Percentiles rank a stretch among this genome's conserved stretches.
Conservation (phyloP, 2,113 vertebrate species). For the Mustela lutreola region DNA sequence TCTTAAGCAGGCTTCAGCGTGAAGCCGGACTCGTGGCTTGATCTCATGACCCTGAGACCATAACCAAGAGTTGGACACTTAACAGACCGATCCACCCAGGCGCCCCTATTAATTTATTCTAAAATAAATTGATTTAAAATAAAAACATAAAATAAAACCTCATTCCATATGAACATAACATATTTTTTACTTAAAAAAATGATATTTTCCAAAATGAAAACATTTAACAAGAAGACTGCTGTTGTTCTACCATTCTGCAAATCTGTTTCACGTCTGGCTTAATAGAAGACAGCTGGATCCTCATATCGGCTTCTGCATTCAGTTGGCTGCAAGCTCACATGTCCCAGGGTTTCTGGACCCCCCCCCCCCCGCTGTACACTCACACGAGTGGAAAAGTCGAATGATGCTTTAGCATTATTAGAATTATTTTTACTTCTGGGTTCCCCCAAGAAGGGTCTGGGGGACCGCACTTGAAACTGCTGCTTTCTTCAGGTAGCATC, state of each 20-base stretch:
- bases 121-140: not conserved
- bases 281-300: slow-evolving; percentile 15
- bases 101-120: not conserved
- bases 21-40: rapidly evolving
- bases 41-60: not conserved
- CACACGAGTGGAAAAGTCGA: not conserved
- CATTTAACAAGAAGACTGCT: not conserved
- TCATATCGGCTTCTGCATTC: not conserved
- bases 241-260: not conserved
- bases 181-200: too few relatives aligned
- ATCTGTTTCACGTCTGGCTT: not conserved
- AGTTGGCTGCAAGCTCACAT: not conserved
- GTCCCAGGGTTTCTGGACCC: slow-evolving; percentile 38
- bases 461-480: not conserved
- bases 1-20: not conserved
- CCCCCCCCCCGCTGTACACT: not conserved
- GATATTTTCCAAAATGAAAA: not conserved
- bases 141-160: not conserved
- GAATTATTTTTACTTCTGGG: not conserved
- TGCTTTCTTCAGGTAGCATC: not conserved
- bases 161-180: too few relatives aligned
- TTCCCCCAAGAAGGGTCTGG: not conserved
- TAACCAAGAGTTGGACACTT: not conserved
- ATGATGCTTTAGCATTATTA: not conserved
- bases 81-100: not conserved